A percentile compares a stretch with the other conserved stretches of the same genome.
Evolutionary conservation across 2,797 vertebrate species (phyloP).

Genomic region (Sebastiscus tertius): DNA sequence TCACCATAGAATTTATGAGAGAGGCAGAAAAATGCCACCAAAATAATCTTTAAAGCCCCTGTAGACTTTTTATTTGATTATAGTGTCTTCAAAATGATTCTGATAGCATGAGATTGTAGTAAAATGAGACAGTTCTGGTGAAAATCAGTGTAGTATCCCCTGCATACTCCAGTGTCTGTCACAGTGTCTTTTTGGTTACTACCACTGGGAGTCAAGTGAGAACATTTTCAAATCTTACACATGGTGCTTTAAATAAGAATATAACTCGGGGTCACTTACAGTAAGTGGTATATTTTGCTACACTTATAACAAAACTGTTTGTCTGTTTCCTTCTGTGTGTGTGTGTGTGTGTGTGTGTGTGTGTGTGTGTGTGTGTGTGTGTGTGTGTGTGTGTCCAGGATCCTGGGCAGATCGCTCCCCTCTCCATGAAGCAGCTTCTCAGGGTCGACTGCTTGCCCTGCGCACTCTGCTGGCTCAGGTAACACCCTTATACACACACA

Average conservation of each 20-base stretch:
- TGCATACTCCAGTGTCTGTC: background rate
- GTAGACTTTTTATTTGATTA: background rate
- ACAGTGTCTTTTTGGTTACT: background rate
- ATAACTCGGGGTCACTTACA: background rate
- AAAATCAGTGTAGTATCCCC: background rate
- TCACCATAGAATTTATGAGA: background rate
- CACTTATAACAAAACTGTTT: background rate
- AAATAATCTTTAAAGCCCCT: background rate
- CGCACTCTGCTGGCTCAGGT: constrained; percentile 93
- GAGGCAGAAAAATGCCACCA: background rate
- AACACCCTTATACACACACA: background rate
- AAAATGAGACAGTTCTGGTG: too few relatives aligned
- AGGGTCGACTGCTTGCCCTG: constrained; percentile 93
- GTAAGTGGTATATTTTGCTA: background rate
- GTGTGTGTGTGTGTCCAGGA: constrained; percentile 76
- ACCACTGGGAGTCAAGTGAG: background rate
- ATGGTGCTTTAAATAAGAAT: background rate
- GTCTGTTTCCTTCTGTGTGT: background rate
- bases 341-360: background rate
- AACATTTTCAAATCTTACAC: background rate
- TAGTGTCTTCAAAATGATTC: background rate
- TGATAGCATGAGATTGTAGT: background rate
- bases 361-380: background rate
- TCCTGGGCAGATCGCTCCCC: constrained; percentile 97
- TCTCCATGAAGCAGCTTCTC: constrained; percentile 95